Evolutionary conservation across 2,113 vertebrate genomes (phyloP).

Genomic region (Antechinus stuartii): DNA sequence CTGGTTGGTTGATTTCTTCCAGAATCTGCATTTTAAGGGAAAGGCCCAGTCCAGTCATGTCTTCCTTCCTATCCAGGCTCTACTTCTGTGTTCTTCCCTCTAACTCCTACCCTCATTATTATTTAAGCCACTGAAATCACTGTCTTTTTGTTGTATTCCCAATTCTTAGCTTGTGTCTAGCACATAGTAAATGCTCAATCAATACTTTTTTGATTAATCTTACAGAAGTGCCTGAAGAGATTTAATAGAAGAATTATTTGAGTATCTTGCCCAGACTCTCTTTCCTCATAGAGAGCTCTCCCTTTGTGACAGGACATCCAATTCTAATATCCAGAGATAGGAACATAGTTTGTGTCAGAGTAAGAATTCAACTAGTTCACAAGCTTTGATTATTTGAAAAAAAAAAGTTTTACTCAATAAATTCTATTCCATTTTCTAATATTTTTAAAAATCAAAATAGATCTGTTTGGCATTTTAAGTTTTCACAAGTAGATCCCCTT

Average conservation of each 20-base stretch:
- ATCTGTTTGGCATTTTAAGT: too few species aligned
- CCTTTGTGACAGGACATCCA: not conserved
- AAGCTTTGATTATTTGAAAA: not conserved
- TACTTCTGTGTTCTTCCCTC: not conserved
- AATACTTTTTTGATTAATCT: not conserved
- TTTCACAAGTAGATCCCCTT: too few species aligned
- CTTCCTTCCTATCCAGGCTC: not conserved
- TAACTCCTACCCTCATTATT: not conserved
- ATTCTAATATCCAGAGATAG: not conserved
- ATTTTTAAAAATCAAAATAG: too few species aligned
- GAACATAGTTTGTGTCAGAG: not conserved
- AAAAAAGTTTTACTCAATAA: not conserved
- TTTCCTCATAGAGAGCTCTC: not conserved
- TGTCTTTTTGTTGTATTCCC: not conserved
- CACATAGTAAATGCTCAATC: not conserved
- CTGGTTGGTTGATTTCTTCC: not conserved
- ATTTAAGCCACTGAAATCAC: not conserved
- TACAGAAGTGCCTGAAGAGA: not conserved
- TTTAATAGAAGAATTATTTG: not conserved
- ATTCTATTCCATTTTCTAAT: too few species aligned
- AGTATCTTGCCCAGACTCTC: too few species aligned
- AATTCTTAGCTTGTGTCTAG: not conserved
- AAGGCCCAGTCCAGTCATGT: not conserved
- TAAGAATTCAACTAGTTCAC: not conserved
- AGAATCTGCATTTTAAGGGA: not conserved